Base-by-base conservation (phyloP, 1,140 invertebrate species). In the Stegodyphus dumicola region DNA sequence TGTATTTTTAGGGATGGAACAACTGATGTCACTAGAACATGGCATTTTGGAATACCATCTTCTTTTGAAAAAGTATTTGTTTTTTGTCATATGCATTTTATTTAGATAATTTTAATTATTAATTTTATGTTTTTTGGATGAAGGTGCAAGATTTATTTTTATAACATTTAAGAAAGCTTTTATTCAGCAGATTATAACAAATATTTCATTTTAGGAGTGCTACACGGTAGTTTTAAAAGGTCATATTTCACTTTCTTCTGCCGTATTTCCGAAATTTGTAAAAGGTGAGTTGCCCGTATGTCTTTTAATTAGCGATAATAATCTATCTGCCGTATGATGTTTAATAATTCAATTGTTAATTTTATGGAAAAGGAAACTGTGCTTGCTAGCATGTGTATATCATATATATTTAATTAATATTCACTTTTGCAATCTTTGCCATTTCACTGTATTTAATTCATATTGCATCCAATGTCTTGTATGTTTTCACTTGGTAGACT, bases 151-250 rank as follows among this genome's bases (percentile, higher is more conserved):
- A 48, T 69, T 17, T 69, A 13, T 69, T 9, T 17, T 69, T 17
- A 69, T 13, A 2, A 17, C 17, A 48, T n/a, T 48, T 17, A 9
- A 17, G 13, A 69, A 69, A 69, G 10, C 33, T 17, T 48, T 1
- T 69, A 17, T 69, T 69, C 15, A 4, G 67, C 5, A 5, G 9
- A 60, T 11, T 60, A 60, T 60, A 9, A 60, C 33, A 33, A 5
- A 15, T 11, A 48, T 81, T 70, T 66, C 17, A n/a, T 51, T 84
- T 79, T 76, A 87, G 88, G 95, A 97, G 91, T 95, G 95, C 86
- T 99, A 96, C 89, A 99, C 98, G 0, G 91, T 97, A 67, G 99
- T 99, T 7, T 93, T 97, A 56, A 96, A 95, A 90, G 98, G 98
- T 3, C 96, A 98, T 89, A 95, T 97, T 52, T 92, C 93, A 86